Evolutionary conservation across 2,888 invertebrate species (phyloP).

Genomic region (Agriopis marginaria): DNA sequence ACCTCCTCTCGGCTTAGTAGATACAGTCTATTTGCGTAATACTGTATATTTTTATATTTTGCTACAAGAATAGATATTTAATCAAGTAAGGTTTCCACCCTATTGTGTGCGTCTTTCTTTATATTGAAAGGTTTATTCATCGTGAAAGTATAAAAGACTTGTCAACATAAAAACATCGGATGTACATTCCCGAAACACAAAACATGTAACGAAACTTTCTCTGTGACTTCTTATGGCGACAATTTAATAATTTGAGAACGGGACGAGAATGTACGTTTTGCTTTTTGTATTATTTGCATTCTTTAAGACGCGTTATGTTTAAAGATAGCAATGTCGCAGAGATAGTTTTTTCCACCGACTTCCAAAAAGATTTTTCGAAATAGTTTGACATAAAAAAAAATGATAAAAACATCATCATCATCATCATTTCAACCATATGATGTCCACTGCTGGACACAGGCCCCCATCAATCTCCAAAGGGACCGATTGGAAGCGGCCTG

Average conservation of each 20-base stretch:
- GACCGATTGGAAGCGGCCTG: no score
- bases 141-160: conserved; percentile 1
- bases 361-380: no score
- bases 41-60: background rate
- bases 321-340: background rate
- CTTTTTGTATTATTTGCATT: background rate
- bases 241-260: conserved; percentile 25
- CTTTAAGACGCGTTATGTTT: background rate
- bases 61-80: conserved; percentile 2
- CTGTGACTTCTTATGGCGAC: conserved; percentile 19
- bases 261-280: background rate
- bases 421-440: no score
- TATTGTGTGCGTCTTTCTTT: conserved; percentile 1
- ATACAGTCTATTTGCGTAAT: background rate
- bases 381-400: no score
- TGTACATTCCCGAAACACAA: background rate
- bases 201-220: conserved; percentile 16
- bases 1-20: no score
- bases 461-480: no score
- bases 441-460: no score
- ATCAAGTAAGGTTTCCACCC: conserved; percentile 7
- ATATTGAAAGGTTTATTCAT: conserved; percentile 5
- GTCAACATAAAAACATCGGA: conserved; percentile 2
- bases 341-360: background rate
- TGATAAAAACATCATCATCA: no score